Evolutionary conservation across 2,888 invertebrate species (phyloP).

Genomic region (Tipula vernalis): DNA sequence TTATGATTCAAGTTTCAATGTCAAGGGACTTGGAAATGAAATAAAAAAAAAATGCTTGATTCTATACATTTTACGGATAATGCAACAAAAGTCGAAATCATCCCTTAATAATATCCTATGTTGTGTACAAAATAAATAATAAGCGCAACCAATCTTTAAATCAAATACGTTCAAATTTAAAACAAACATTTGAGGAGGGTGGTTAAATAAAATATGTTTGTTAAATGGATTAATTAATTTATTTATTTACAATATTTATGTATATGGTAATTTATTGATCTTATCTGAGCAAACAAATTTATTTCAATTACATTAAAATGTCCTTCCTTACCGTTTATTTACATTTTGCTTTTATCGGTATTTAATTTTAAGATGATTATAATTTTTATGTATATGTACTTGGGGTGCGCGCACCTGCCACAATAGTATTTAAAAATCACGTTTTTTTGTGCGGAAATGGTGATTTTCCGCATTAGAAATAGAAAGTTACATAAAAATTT

Average conservation of each 20-base stretch:
- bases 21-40: not conserved
- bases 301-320: not conserved
- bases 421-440: not conserved
- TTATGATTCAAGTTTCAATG: not conserved
- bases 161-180: not conserved
- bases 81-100: conserved; percentile 4
- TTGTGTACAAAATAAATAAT: not conserved
- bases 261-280: not conserved
- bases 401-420: not conserved
- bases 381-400: not conserved
- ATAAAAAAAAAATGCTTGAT: not conserved
- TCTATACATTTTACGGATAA: not conserved
- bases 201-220: not conserved
- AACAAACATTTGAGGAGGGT: not conserved
- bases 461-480: not conserved
- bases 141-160: not conserved
- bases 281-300: not conserved
- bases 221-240: not conserved
- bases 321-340: not conserved
- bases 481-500: not conserved
- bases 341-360: not conserved
- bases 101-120: not conserved
- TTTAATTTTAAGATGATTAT: not conserved
- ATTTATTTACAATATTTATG: not conserved
- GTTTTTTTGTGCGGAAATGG: not conserved